Conservation (phyloP, 2,888 invertebrate genomes). For the Miltochrista miniata region DNA sequence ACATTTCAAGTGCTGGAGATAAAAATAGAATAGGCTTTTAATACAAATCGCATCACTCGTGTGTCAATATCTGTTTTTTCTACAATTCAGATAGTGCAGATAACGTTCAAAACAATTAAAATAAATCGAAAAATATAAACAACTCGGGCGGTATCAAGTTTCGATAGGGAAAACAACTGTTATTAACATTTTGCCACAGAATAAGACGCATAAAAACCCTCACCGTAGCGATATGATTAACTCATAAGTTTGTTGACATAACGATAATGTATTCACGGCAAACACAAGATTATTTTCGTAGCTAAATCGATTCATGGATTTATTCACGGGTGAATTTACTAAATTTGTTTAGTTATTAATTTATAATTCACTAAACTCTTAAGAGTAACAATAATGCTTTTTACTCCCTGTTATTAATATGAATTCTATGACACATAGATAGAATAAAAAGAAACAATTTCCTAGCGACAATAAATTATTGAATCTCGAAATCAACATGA, state of each 20-base stretch:
- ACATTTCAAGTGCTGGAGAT: slow-evolving; percentile 51
- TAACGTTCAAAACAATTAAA: slow-evolving; percentile 19
- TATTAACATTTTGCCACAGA: slow-evolving; percentile 8
- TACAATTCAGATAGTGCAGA: slow-evolving; percentile 22
- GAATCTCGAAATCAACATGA: slow-evolving; percentile 65
- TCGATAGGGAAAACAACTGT: slow-evolving; percentile 9
- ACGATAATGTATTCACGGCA: slow-evolving; percentile 64
- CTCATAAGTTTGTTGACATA: slow-evolving; percentile 74
- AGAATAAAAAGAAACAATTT: slow-evolving; percentile 33
- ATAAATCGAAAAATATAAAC: slow-evolving; percentile 33
- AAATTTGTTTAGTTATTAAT: slow-evolving; percentile 29
- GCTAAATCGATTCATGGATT: slow-evolving; percentile 71
- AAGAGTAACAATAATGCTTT: slow-evolving; percentile 13
- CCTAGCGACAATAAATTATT: slow-evolving; percentile 45
- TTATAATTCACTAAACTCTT: slow-evolving; percentile 6
- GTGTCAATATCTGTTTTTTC: not conserved
- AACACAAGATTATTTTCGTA: slow-evolving; percentile 62
- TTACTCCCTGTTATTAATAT: slow-evolving; percentile 11
- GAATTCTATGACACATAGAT: slow-evolving; percentile 16
- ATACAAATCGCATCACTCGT: slow-evolving; percentile 2
- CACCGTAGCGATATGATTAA: slow-evolving; percentile 61
- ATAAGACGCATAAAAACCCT: slow-evolving; percentile 25
- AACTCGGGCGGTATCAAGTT: slow-evolving; percentile 14
- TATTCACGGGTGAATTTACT: slow-evolving; percentile 45
- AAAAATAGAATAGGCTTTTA: slow-evolving; percentile 8